Conservation (phyloP, 1,140 invertebrate species). For the Dinoponera quadriceps region DNA sequence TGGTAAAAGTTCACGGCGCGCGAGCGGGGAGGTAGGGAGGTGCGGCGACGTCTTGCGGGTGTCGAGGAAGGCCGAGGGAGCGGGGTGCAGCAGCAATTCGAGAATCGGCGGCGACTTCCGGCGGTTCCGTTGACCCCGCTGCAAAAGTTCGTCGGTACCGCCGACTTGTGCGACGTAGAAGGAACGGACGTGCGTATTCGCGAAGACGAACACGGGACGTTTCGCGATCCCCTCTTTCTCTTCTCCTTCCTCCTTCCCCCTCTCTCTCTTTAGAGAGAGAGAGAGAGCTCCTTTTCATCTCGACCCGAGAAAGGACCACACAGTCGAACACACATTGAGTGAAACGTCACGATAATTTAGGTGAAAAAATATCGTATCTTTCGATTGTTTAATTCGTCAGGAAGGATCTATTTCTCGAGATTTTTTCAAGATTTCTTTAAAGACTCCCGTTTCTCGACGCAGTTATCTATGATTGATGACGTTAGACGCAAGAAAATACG, state of each 20-base stretch:
- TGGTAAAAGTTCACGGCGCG: conserved; percentile 52
- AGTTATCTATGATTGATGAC: no score
- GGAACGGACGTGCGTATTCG: conserved; percentile 39
- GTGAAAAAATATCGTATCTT: conserved; percentile 4
- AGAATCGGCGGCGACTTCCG: conserved; percentile 76
- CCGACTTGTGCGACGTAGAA: conserved; percentile 42
- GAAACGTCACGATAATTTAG: conserved; percentile 21
- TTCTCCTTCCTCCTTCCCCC: not conserved
- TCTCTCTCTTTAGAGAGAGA: no score
- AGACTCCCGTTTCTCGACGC: no score
- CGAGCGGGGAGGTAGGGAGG: conserved; percentile 13
- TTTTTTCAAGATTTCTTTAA: no score
- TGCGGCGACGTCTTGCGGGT: conserved; percentile 6
- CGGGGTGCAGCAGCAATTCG: conserved; percentile 67
- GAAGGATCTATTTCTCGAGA: not conserved
- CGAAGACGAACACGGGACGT: conserved; percentile 9
- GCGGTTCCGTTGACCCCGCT: conserved; percentile 75
- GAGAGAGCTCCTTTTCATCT: conserved; percentile 6
- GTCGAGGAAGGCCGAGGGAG: conserved; percentile 13
- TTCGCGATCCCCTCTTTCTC: conserved; percentile 1
- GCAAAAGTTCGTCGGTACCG: conserved; percentile 62
- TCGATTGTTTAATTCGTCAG: conserved; percentile 1
- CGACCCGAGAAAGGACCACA: not conserved
- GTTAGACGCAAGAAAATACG: no score
- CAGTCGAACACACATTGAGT: conserved; percentile 1